These are phyloP conservation scores for Mizuhopecten yessoensis DNA, from an alignment of 1,140 invertebrate species.

Conservation along the genomic window DNA sequence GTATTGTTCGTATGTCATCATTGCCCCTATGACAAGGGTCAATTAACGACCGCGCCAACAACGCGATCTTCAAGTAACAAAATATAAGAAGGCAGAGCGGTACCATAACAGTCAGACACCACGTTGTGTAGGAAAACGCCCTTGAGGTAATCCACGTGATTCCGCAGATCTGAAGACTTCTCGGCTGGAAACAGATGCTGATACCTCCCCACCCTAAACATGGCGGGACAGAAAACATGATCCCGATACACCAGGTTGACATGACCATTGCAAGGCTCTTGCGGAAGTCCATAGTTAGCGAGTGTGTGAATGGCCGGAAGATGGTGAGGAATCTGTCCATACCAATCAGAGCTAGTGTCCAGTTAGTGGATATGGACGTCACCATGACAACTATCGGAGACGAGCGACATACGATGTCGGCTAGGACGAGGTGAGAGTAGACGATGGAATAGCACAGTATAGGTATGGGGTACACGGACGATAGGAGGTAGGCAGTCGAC, in stretches of 20 bases:
- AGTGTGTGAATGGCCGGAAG: neutral
- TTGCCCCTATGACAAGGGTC: neutral
- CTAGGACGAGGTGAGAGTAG: neutral
- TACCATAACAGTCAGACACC: neutral
- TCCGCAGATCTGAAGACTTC: neutral
- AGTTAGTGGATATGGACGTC: neutral
- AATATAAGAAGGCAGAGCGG: neutral
- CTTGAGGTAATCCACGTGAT: neutral
- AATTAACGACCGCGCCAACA: neutral
- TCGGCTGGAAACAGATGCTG: neutral
- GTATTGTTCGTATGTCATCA: neutral
- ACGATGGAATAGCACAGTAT: neutral
- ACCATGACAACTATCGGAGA: slow-evolving; percentile 5
- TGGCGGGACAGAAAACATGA: neutral
- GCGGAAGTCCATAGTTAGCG: neutral
- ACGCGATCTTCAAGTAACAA: neutral
- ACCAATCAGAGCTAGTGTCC: neutral
- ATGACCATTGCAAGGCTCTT: neutral
- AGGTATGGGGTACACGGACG: neutral
- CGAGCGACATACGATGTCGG: neutral
- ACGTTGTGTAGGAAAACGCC: neutral
- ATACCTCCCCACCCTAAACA: neutral
- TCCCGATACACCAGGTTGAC: neutral
- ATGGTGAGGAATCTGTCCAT: slow-evolving; percentile 5
- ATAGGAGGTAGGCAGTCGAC: neutral